Evolutionary conservation across 2,113 vertebrate species (phyloP).

Genomic region (Bombycilla garrulus): DNA sequence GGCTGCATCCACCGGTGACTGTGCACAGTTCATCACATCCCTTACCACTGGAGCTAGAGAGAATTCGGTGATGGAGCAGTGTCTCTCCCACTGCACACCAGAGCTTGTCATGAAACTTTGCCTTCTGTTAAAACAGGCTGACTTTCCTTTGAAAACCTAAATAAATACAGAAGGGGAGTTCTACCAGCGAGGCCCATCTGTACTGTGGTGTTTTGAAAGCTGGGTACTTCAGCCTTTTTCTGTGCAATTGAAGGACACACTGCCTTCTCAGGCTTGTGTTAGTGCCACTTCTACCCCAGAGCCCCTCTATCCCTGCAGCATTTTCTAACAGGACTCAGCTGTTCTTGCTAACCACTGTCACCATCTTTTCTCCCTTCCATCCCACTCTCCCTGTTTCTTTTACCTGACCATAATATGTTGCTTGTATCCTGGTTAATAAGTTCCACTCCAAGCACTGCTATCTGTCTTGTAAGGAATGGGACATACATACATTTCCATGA

Average conservation of each 20-base stretch:
- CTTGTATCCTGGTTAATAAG: not conserved
- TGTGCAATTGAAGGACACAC: not conserved
- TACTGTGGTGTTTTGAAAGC: not conserved
- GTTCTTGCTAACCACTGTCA: not conserved
- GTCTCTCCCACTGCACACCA: not conserved
- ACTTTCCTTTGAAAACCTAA: not conserved
- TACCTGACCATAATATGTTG: not conserved
- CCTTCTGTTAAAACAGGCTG: not conserved
- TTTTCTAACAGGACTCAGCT: not conserved
- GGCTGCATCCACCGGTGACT: not conserved
- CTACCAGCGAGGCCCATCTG: fast-evolving
- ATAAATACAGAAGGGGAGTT: not conserved
- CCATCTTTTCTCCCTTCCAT: not conserved
- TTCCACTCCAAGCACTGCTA: not conserved
- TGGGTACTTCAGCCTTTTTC: not conserved
- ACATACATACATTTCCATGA: not conserved
- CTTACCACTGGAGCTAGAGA: not conserved
- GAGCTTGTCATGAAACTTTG: not conserved
- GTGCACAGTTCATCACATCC: not conserved
- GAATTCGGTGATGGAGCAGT: not conserved
- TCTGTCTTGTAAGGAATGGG: not conserved
- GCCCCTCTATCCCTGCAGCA: not conserved
- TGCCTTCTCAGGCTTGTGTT: not conserved
- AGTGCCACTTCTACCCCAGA: not conserved
- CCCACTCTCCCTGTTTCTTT: not conserved